phyloP scores from a whole-genome alignment of 2,797 vertebrate genomes.

The Dallia pectoralis region DNA sequence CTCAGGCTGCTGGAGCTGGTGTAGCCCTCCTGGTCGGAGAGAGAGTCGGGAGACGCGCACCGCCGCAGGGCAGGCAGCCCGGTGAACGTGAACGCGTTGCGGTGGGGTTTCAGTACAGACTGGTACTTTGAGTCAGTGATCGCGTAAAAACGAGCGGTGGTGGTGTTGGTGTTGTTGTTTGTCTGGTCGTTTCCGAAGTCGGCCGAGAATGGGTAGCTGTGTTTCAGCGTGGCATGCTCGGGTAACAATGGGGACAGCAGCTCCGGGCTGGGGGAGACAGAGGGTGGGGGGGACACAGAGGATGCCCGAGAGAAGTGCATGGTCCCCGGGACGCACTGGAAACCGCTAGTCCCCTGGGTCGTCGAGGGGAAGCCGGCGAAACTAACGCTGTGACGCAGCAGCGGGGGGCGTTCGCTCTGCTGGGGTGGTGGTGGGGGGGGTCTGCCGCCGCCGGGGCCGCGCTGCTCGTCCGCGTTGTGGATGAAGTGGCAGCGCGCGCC shows the following conservation, averaged over 20 bases:
- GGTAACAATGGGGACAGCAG: conserved; percentile 66
- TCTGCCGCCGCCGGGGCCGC: accelerated
- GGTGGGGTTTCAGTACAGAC: conserved; percentile 20
- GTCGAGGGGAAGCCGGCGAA: conserved; percentile 76
- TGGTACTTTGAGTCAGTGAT: conserved; percentile 55
- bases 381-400: conserved; percentile 77
- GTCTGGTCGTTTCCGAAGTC: conserved; percentile 41
- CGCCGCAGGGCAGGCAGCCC: conserved; percentile 64
- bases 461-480: conserved; percentile 77
- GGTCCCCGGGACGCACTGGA: conserved; percentile 60
- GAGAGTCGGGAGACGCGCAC: conserved; percentile 80
- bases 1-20: conserved; percentile 81
- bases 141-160: conserved; percentile 61
- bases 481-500: conserved; percentile 84
- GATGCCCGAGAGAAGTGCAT: conserved; percentile 65
- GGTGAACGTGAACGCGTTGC: conserved; percentile 28
- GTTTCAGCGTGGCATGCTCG: conserved; percentile 53
- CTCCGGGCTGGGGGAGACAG: conserved; percentile 64
- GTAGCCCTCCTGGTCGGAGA: conserved; percentile 80
- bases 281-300: conserved; percentile 67
- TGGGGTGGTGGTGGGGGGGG: conserved; percentile 10
- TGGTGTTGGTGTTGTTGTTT: conserved; percentile 26
- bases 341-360: conserved; percentile 42
- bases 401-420: conserved; percentile 56
- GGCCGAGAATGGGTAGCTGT: conserved; percentile 57